Base-by-base conservation (phyloP, 2,113 vertebrate species). In the Tetrax tetrax region DNA sequence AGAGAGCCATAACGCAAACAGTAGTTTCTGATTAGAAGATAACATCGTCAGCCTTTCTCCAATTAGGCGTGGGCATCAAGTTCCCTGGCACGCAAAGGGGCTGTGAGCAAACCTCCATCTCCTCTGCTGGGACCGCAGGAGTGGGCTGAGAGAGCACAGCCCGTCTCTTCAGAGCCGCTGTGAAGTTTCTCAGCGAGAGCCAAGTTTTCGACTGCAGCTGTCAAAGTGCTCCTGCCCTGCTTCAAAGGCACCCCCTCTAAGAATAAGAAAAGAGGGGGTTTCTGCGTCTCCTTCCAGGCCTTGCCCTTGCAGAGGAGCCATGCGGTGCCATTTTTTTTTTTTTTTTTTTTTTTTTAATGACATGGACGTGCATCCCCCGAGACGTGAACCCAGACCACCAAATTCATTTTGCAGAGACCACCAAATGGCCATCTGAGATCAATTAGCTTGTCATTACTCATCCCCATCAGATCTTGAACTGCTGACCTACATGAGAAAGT, bases 391-490 rank as follows among this genome's bases (percentile, higher is more conserved):
- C 41, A 66, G 87, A 90, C 81, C 91, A 83, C 91, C 93, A 90
- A 84, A 93, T 91, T 96, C 70, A 93, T 95, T 96, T 96, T 79
- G 71, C 54, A 50, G 84, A 93, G 90, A 91, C 93, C 84, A 95
- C 91, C 92, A 80, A 96, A 50, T 0, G 24, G 93, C 95, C 95
- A 83, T 91, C 93, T 90, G 95, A 95, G 93, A 94, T 93, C 95
- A 93, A 93, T 96, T 94, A 95, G 87, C 82, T 94, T 95, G 94
- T 96, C 90, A 57, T 95, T 94, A 91, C 85, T 94, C 93, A 90
- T 93, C 71, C 95, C 85, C 82, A 76, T 90, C 95, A 93, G 90
- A 57, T 69, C 54, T 94, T 94, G 96, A 96, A 90, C 93, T 31
- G 87, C 75, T 94, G 93, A 96, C 92, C 95, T 61, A 57, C 63